Percentiles rank a stretch among this genome's conserved stretches.
These are phyloP conservation scores for Pseudomyrmex cubaensis DNA, from an alignment of 1,140 invertebrate species.

Conservation along the genomic window DNA sequence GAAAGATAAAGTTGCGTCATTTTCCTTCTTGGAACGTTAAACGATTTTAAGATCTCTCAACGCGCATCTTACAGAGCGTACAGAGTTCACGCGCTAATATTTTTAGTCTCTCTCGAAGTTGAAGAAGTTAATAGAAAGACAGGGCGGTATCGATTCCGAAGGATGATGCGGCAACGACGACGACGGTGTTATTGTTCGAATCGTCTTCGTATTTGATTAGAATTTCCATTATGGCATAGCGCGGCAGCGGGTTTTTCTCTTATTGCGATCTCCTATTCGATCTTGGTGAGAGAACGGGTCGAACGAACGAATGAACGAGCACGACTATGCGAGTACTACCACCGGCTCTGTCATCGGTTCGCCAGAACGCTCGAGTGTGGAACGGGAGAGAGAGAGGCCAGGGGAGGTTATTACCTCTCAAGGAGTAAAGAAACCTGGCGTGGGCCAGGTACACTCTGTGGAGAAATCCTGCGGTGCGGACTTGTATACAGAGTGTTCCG, in stretches of 20 bases:
- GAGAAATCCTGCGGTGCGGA: conserved; percentile 69
- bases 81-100: not conserved
- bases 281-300: conserved; percentile 12
- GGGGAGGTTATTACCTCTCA: conserved; percentile 74
- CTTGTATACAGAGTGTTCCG: conserved; percentile 33
- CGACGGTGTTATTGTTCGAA: conserved; percentile 21
- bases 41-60: not conserved
- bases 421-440: conserved; percentile 74
- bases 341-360: conserved; percentile 70
- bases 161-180: not conserved
- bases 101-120: not conserved
- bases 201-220: conserved; percentile 44
- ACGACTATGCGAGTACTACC: conserved; percentile 48
- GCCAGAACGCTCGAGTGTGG: conserved; percentile 68
- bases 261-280: conserved; percentile 8
- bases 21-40: not conserved
- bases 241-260: conserved; percentile 11
- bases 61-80: not conserved
- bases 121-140: conserved; percentile 6
- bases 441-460: conserved; percentile 77
- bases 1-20: not conserved
- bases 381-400: conserved; percentile 63
- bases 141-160: conserved; percentile 18
- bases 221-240: conserved; percentile 63
- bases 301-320: conserved; percentile 35